A percentile compares a stretch with the other conserved stretches of the same genome.
Conservation (phyloP, 2,113 vertebrate genomes). For the Theristicus caerulescens region DNA sequence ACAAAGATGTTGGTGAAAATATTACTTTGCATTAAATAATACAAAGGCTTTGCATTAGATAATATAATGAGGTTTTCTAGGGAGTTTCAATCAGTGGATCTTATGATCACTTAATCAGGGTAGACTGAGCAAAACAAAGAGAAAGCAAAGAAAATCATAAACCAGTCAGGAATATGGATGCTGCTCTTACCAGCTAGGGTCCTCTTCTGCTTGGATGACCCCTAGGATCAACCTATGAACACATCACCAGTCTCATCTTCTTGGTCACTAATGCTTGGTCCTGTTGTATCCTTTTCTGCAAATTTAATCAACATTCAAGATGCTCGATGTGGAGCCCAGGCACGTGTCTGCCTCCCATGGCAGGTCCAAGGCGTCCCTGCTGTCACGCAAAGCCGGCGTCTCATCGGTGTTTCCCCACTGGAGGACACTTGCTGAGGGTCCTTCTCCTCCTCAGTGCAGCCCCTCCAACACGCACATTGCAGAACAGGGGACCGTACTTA, state of each 20-base stretch:
- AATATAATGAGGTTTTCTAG: neutral
- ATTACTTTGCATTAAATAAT: neutral
- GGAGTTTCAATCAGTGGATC: neutral
- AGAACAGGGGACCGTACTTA: neutral
- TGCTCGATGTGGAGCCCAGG: accelerated
- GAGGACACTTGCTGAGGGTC: neutral
- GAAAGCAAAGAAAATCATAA: neutral
- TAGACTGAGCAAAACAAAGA: neutral
- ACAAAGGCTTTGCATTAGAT: neutral
- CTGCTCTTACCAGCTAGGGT: neutral
- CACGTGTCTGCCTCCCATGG: accelerated
- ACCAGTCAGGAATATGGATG: neutral
- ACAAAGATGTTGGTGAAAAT: neutral
- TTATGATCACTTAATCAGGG: neutral
- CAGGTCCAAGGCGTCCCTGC: neutral
- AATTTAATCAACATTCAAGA: neutral
- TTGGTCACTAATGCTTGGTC: neutral
- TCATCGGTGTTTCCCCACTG: neutral
- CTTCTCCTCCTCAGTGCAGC: neutral
- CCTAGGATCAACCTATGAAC: neutral
- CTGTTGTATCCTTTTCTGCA: neutral
- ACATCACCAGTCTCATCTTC: neutral
- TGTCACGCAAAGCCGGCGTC: neutral
- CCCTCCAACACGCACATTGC: neutral
- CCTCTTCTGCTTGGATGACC: neutral